Evolutionary conservation across 2,113 vertebrate species (phyloP).

Genomic region (Hucho hucho): DNA sequence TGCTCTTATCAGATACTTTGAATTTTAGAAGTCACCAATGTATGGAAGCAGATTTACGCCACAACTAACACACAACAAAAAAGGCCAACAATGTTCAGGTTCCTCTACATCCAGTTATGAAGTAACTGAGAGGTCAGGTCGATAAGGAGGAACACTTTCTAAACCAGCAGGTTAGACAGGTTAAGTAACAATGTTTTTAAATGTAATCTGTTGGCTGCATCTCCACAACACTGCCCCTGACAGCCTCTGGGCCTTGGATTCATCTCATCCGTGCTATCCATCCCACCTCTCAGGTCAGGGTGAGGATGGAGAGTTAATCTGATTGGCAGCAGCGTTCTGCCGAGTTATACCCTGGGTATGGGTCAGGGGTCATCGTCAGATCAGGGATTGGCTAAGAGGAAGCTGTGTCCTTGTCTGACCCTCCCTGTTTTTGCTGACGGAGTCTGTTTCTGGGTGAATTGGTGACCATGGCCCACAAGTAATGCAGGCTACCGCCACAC

Average conservation of each 20-base stretch:
- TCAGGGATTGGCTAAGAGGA: conserved; percentile 24
- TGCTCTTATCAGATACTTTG: too few species aligned
- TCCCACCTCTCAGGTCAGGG: conserved; percentile 21
- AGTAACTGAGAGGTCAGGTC: conserved; percentile 17
- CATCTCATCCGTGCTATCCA: neutral
- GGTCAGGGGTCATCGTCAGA: conserved; percentile 10
- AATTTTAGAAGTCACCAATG: too few species aligned
- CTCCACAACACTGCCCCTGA: neutral
- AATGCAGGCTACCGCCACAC: too few species aligned
- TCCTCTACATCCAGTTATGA: too few species aligned
- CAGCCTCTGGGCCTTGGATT: neutral
- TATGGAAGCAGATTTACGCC: too few species aligned
- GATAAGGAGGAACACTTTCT: conserved; percentile 1
- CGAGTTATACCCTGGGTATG: conserved; percentile 33
- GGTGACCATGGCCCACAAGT: neutral
- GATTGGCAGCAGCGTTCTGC: conserved; percentile 32
- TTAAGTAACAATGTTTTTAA: conserved; percentile 22
- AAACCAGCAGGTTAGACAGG: conserved; percentile 6
- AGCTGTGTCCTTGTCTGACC: conserved; percentile 25
- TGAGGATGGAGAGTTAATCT: conserved; percentile 37
- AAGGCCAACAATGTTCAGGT: too few species aligned
- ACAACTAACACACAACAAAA: too few species aligned
- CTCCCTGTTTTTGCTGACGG: conserved; percentile 22
- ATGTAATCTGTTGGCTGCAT: conserved; percentile 22
- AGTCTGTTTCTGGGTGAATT: conserved; percentile 6